Base-by-base conservation (phyloP, 2,888 invertebrate species). In the Nymphalis polychloros region DNA sequence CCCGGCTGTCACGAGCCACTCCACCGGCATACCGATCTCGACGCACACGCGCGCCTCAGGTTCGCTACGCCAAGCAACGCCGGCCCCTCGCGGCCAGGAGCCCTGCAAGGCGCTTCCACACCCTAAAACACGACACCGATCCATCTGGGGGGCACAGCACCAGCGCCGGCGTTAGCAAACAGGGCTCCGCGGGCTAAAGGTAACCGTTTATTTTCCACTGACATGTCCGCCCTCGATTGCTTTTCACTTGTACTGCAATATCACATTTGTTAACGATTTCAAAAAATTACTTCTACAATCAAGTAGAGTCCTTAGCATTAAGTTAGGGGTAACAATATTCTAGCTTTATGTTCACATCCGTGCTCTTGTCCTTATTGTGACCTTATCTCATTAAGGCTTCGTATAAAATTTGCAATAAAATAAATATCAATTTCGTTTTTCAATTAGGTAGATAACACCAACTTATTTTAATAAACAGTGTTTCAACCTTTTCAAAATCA, bases 81-180 rank as follows among this genome's bases (percentile, higher is more conserved):
- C 90, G 90, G 92, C 91, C 92, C 89, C 81, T 86, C 78, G 90
- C 88, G 90, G 90, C 91, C 88, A 83, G 90, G 86, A 89, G 90
- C 90, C 89, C 88, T 85, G 82, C 83, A 82, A 79, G 88, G 88
- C 86, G 88, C 89, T 84, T 87, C 87, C 81, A 80, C 83, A 85
- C 81, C 84, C 81, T 75, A 76, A 66, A 47, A 74, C 78, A 78
- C 75, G 35, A 73, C 81, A 74, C 79, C 80, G 78, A 79, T 76
- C 76, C 83, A 85, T 41, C 77, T 84, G 77, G 81, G 84, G 81
- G 79, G 81, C 81, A 80, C 84, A 76, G 77, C 84, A 81, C 81
- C 85, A 82, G 84, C 82, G 84, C 90, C 91, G 89, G 89, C 89
- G 89, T 90, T 88, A 79, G 86, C 88, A 85, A 79, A 85, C 85